Base-by-base conservation (phyloP, 2,113 vertebrate species). In the Corythaeola cristata region DNA sequence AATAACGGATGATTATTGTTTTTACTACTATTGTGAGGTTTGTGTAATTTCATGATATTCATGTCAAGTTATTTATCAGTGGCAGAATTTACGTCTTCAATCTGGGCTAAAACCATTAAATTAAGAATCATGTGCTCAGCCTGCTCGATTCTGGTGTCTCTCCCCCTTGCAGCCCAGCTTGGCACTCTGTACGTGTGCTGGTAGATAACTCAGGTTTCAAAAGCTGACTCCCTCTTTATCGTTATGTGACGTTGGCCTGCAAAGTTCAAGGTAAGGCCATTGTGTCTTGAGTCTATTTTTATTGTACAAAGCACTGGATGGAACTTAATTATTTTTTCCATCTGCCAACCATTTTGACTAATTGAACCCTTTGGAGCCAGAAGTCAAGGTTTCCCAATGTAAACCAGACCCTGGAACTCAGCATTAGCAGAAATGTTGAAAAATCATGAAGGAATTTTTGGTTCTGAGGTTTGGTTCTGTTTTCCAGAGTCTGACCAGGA, bases 321-420 rank as follows among this genome's bases (percentile, higher is more conserved):
- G 90, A 91, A 91, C 78, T 97, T 95, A 66, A 95, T 96, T 96
- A 93, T 96, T 95, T 97, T 97, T 97, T 96, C 92, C 96, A 96
- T 97, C 96, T 97, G 97, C 94, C 97, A 97, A 96, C 94, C 89
- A 89, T 96, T 97, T 97, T 97, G 89, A 97, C 94, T 97, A 96
- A 97, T 97, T 97, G 96, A 96, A 95, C 89, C 93, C 93, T 96
- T 96, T 67, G 63, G 95, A 97, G 97, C 97, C 96, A 97, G 85
- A 50, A 97, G 89, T 97, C 97, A 97, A 96, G 94, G 95, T 80
- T 97, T 97, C 96, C 87, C 96, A 93, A 89, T 77, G 96, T 79
- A 96, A 97, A 89, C 90, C 89, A 96, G 91, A 95, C 10, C 74
- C 87, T 94, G 92, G 77, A 82, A 94, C 86, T 92, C 69, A 0